Evolutionary conservation across 2,113 vertebrate genomes (phyloP), one percentile per base, ranked within the genome.

Genomic region (Python bivittatus): DNA sequence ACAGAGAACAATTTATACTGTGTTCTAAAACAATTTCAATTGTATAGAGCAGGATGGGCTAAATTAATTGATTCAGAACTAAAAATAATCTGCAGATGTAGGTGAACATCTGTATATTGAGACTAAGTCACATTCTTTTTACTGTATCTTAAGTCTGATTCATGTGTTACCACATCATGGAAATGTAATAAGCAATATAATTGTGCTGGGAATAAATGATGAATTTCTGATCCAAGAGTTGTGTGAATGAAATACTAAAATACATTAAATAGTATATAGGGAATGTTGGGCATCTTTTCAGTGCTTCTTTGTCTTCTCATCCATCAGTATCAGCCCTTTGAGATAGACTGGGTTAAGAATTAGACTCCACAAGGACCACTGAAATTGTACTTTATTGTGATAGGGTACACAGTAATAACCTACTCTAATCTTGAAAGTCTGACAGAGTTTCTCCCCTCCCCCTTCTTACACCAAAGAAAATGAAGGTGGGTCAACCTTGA

Each of bases 1-100:
- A 84, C 25, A 48, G 60, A 38, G 38, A 56, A 33, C 33, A 57
- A 87, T 88, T 83, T 91, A 56, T 20, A 64, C 22, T 89, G 3
- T n/a, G 12, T 42, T 89, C 17, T 68, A 86, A 91, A 85, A 85
- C 87, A 91, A n/a, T 88, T 10, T 72, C 10, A 64, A 64, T 88
- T 93, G 23, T 87, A 53, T 83, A 60, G 25, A 91, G 53, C 25
- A 57, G 60, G 33, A n/a, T 68, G 27, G 58, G 7, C 88, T 90
- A 52, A 90, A 22, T 5, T 90, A 86, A 38, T 57, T 38, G 83
- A 20, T 1, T n/a, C 20, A 56, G 58, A 29, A 54, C 27, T 22
- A 61, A 33, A 79, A 33, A 52, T 12, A 29, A 6, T 38, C 38
- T 58, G 38, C 25, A 44, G 8, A 58, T 83, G 57, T 48, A 60